Evolutionary conservation across 1,140 invertebrate genomes (phyloP).

Genomic region (Drosophila ogumai): DNA sequence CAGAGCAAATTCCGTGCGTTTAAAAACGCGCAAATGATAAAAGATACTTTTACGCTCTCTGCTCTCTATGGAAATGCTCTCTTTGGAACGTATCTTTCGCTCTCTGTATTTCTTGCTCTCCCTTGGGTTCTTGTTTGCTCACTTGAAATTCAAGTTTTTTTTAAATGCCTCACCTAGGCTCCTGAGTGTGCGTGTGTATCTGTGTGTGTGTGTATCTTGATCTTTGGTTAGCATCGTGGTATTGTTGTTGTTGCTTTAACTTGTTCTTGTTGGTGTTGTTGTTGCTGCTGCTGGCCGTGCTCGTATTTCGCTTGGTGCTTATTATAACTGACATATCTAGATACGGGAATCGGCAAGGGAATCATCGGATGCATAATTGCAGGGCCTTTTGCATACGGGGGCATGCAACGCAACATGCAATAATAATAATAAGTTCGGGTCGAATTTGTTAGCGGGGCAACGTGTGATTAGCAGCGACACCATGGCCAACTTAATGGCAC

Average conservation of each 20-base stretch:
- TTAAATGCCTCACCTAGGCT: conserved; percentile 19
- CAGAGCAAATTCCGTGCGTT: conserved; percentile 9
- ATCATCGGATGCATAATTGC: conserved; percentile 60
- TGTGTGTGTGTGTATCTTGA: conserved; percentile 61
- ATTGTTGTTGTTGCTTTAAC: conserved; percentile 9
- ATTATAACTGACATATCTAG: conserved; percentile 79
- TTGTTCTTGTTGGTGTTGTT: conserved; percentile 29
- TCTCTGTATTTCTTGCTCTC: conserved; percentile 2
- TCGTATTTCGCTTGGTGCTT: conserved; percentile 73
- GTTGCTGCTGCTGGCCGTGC: conserved; percentile 42
- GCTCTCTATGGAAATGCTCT: not conserved
- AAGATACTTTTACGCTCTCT: conserved; percentile 5
- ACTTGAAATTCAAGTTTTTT: conserved; percentile 78
- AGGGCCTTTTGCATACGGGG: conserved; percentile 59
- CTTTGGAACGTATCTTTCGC: not conserved
- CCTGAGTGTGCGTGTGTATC: conserved; percentile 12
- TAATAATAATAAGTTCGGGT: conserved; percentile 64
- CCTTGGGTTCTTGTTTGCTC: conserved; percentile 57
- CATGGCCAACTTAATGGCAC: conserved; percentile 50
- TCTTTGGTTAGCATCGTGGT: conserved; percentile 62
- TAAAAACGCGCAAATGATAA: conserved; percentile 40
- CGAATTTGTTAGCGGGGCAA: conserved; percentile 52
- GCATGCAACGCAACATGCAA: conserved; percentile 27
- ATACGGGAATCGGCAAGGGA: conserved; percentile 40
- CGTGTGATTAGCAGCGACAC: conserved; percentile 72